Evolutionary conservation across 2,888 invertebrate genomes (phyloP).

Genomic region (Lathronympha strigana): DNA sequence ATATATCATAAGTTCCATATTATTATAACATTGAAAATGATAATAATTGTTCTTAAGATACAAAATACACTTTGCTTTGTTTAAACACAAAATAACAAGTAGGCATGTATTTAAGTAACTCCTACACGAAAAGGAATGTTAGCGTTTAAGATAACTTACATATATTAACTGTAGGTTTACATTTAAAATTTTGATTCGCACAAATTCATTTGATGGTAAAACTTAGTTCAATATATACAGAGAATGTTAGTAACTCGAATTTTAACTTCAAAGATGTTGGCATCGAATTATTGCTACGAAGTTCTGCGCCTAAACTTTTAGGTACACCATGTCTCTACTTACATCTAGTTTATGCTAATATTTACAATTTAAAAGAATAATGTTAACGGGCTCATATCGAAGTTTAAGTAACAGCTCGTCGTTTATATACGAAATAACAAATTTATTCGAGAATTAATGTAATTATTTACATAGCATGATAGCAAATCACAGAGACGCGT

Average conservation of each 20-base stretch:
- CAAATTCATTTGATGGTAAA: constrained; percentile 63
- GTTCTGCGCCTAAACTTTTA: constrained; percentile 72
- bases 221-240: constrained; percentile 74
- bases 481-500: constrained; percentile 80
- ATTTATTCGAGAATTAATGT: constrained; percentile 68
- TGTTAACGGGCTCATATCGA: constrained; percentile 68
- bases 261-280: constrained; percentile 74
- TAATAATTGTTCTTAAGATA: not conserved
- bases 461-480: constrained; percentile 78
- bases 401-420: constrained; percentile 66
- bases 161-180: constrained; percentile 60
- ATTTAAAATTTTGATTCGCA: constrained; percentile 65
- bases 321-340: constrained; percentile 82
- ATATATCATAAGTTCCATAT: not conserved
- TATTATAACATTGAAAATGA: not conserved
- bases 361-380: constrained; percentile 76
- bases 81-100: constrained; percentile 32
- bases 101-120: constrained; percentile 25
- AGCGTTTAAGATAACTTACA: constrained; percentile 79
- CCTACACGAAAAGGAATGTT: constrained; percentile 73
- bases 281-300: constrained; percentile 81
- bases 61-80: constrained; percentile 16
- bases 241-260: constrained; percentile 67
- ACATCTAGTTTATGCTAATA: constrained; percentile 73
- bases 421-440: constrained; percentile 80